These are phyloP conservation scores for Coreius guichenoti DNA, from an alignment of 2,797 vertebrate genomes.

Conservation along the genomic window DNA sequence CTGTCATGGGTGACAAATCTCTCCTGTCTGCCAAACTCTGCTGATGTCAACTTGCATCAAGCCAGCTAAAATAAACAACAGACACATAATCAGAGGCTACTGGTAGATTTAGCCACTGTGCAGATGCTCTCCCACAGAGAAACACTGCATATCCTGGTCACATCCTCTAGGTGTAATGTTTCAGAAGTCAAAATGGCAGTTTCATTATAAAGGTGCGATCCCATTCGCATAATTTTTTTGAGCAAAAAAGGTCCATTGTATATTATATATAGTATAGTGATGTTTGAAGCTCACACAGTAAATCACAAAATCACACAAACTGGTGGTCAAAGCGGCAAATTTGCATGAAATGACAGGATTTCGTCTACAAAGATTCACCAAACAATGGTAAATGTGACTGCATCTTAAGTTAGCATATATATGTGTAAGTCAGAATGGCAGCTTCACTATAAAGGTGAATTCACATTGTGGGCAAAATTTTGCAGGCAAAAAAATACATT, in stretches of 20 bases:
- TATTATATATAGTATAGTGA: background rate
- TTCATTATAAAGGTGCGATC: background rate
- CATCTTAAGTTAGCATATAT: background rate
- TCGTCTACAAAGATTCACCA: background rate
- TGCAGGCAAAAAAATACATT: background rate
- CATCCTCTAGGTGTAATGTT: background rate
- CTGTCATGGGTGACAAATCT: conserved; percentile 49
- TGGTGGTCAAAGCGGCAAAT: background rate
- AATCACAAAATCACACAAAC: background rate
- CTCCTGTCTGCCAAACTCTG: conserved; percentile 38
- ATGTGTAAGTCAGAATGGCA: background rate
- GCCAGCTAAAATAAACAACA: conserved; percentile 62
- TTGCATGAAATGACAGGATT: background rate
- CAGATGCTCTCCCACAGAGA: conserved; percentile 5
- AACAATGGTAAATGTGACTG: background rate
- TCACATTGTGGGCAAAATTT: background rate
- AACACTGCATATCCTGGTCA: background rate
- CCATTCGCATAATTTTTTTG: no score
- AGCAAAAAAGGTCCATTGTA: background rate
- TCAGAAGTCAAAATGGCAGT: conserved; percentile 3
- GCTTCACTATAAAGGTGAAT: background rate
- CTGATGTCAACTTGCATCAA: conserved; percentile 56
- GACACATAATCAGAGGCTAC: conserved; percentile 51
- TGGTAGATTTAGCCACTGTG: conserved; percentile 23
- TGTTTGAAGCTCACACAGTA: background rate